These are phyloP conservation scores for Harpalus rubripes DNA, from an alignment of 2,888 invertebrate species.

Conservation along the genomic window DNA sequence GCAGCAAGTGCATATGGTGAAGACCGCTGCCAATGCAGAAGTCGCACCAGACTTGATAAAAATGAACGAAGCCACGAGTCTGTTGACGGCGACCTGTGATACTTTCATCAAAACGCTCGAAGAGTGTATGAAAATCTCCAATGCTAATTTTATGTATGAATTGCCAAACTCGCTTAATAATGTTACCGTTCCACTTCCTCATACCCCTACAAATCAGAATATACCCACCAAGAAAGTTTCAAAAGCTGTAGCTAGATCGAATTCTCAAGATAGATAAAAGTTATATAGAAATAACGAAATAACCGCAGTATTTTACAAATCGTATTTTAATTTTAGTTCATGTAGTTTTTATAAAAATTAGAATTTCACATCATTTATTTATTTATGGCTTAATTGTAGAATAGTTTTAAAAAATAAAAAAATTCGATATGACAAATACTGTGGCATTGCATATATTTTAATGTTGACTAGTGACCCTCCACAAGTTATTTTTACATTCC, in stretches of 20 bases:
- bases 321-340: constrained; percentile 18
- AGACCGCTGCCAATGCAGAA: constrained; percentile 81
- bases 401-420: constrained; percentile 46
- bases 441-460: constrained; percentile 31
- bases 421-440: constrained; percentile 38
- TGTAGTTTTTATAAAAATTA: constrained; percentile 26
- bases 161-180: constrained; percentile 72
- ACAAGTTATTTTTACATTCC: constrained; percentile 26
- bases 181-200: constrained; percentile 73
- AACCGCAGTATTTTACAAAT: constrained; percentile 47
- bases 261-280: constrained; percentile 69
- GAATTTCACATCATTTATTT: constrained; percentile 50
- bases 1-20: constrained; percentile 90
- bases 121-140: constrained; percentile 86
- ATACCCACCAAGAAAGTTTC: constrained; percentile 72
- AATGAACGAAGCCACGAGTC: constrained; percentile 86
- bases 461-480: constrained; percentile 21
- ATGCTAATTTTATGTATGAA: constrained; percentile 76
- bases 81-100: constrained; percentile 89
- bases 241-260: constrained; percentile 67
- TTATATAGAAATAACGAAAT: background rate
- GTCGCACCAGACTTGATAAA: constrained; percentile 83
- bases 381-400: constrained; percentile 28
- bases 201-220: constrained; percentile 72
- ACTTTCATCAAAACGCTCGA: constrained; percentile 90